Percentiles rank a stretch among this genome's conserved stretches.
These are phyloP conservation scores for Rhynchonycteris naso DNA, from an alignment of 2,797 vertebrate species.

Conservation along the genomic window DNA sequence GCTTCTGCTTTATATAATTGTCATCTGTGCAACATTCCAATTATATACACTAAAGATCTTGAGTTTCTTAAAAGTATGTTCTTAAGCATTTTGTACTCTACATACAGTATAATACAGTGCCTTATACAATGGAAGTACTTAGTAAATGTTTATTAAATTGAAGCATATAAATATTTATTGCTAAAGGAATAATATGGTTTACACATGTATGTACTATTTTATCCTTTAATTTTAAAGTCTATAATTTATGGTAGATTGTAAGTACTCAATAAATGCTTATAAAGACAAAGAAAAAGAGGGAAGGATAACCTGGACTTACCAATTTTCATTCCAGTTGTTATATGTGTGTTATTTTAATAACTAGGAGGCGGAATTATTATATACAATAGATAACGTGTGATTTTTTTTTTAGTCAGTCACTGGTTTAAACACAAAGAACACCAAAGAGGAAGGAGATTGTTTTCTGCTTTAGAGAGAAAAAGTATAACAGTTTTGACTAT, in stretches of 20 bases:
- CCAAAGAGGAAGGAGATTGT: background rate
- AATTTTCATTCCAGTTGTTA: background rate
- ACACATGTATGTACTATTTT: background rate
- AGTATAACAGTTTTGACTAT: background rate
- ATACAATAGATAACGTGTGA: background rate
- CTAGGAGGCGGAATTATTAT: background rate
- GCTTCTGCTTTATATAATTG: background rate
- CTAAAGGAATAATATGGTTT: background rate
- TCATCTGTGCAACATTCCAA: background rate
- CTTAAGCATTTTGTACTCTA: background rate
- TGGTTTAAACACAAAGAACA: background rate
- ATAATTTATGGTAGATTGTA: background rate
- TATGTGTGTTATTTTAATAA: background rate
- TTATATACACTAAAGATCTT: background rate
- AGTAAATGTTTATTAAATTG: constrained; percentile 36
- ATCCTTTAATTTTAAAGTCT: background rate
- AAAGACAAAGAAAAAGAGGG: background rate
- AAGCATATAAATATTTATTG: constrained; percentile 35
- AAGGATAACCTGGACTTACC: background rate
- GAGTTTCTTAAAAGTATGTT: background rate
- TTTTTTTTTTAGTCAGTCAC: background rate
- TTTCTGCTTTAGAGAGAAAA: background rate
- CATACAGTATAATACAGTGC: background rate
- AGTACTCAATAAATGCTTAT: background rate
- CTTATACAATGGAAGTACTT: background rate